Percentiles rank a stretch among this genome's conserved stretches.
Evolutionary conservation across 2,797 vertebrate genomes (phyloP).

Genomic region (Gobionotothen gibberifrons): DNA sequence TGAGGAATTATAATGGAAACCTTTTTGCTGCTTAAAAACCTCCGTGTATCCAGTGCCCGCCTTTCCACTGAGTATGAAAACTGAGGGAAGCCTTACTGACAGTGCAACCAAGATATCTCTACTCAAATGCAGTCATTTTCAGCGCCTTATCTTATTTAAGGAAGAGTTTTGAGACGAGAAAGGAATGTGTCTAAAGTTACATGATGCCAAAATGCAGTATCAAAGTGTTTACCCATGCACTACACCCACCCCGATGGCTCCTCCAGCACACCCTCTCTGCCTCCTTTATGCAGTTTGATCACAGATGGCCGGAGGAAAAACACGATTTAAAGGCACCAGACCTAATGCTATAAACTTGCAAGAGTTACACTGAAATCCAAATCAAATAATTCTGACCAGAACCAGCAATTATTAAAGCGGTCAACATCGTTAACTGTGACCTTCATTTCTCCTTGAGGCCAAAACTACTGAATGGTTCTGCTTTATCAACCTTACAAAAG

Average conservation of each 20-base stretch:
- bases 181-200: constrained; percentile 72
- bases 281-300: constrained; percentile 28
- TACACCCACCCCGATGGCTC: constrained; percentile 38
- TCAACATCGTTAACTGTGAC: constrained; percentile 21
- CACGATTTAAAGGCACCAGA: constrained; percentile 28
- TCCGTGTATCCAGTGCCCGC: constrained; percentile 57
- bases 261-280: constrained; percentile 39
- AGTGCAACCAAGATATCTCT: constrained; percentile 53
- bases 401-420: background rate
- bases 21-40: constrained; percentile 65
- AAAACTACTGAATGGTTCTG: constrained; percentile 48
- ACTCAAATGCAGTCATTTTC: constrained; percentile 71
- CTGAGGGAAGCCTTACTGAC: constrained; percentile 76
- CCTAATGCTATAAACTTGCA: constrained; percentile 3
- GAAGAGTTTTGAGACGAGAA: constrained; percentile 50
- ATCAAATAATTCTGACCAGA: constrained; percentile 23
- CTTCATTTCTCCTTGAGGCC: constrained; percentile 49
- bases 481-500: constrained; percentile 9
- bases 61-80: constrained; percentile 63
- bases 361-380: constrained; percentile 18
- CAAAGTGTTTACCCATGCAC: constrained; percentile 62
- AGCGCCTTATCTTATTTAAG: constrained; percentile 77
- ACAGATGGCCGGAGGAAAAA: constrained; percentile 11
- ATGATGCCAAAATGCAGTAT: constrained; percentile 81
- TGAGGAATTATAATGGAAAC: constrained; percentile 36